phyloP scores from a whole-genome alignment of 2,797 vertebrate genomes.

The Eutrigla gurnardus region DNA sequence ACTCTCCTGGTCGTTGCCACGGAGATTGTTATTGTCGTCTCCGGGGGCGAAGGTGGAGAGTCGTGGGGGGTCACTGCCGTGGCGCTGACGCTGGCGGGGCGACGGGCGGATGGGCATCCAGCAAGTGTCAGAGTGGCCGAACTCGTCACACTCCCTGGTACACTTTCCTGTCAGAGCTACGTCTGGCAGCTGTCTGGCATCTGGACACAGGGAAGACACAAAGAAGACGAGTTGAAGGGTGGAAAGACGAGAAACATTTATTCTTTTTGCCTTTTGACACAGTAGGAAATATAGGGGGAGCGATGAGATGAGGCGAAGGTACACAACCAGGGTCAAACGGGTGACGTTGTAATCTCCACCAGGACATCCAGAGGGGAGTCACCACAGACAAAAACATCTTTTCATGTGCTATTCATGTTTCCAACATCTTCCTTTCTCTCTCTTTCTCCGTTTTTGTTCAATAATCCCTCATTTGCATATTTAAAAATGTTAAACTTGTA shows the following conservation, averaged over 20 bases:
- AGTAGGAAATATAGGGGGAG: neutral
- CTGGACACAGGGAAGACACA: constrained; percentile 74
- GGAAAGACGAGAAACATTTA: neutral
- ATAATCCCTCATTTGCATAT: no score
- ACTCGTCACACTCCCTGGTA: constrained; percentile 94
- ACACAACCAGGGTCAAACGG: neutral
- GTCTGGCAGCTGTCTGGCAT: constrained; percentile 96
- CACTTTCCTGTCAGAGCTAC: constrained; percentile 97
- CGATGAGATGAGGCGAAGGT: neutral
- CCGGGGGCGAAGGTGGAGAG: constrained; percentile 95
- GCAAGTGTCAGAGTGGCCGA: constrained; percentile 97
- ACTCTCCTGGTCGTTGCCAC: constrained; percentile 82
- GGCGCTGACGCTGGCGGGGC: constrained; percentile 90
- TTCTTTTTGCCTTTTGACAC: neutral
- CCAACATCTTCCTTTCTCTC: no score
- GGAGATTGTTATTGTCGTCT: constrained; percentile 91
- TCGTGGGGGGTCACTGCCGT: constrained; percentile 89
- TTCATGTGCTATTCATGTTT: no score
- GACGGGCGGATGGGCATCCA: constrained; percentile 96
- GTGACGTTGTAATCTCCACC: neutral
- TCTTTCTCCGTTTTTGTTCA: no score
- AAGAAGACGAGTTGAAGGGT: neutral
- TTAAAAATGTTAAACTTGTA: no score
- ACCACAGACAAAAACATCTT: no score
- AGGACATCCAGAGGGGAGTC: no score